A percentile compares a stretch with the other conserved stretches of the same genome.
Evolutionary conservation across 2,888 invertebrate genomes (phyloP).

Genomic region (Athetis lepigone): DNA sequence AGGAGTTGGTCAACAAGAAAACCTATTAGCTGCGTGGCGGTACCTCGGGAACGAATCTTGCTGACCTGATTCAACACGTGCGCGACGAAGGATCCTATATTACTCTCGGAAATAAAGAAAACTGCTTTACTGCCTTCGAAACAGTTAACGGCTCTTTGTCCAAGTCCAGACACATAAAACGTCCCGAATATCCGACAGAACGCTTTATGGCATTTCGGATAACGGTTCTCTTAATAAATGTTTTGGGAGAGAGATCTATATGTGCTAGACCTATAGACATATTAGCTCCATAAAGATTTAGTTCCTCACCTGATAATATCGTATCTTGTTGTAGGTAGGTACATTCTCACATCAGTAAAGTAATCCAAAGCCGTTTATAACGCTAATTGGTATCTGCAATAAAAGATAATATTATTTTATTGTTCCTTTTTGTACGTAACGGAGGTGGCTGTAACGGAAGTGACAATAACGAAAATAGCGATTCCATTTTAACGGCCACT

Average conservation of each 20-base stretch:
- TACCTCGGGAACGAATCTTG: constrained; percentile 53
- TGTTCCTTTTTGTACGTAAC: constrained; percentile 29
- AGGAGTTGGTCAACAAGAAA: constrained; percentile 21
- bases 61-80: constrained; percentile 82
- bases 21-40: constrained; percentile 27
- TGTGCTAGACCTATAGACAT: not conserved
- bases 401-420: constrained; percentile 50
- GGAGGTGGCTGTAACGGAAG: constrained; percentile 38
- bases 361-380: constrained; percentile 35
- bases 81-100: constrained; percentile 65
- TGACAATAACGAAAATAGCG: constrained; percentile 46
- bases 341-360: constrained; percentile 22
- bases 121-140: constrained; percentile 79
- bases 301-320: constrained; percentile 23
- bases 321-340: constrained; percentile 22
- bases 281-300: constrained; percentile 11
- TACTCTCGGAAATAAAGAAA: constrained; percentile 75
- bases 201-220: constrained; percentile 75
- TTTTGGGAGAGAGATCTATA: constrained; percentile 45
- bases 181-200: constrained; percentile 75
- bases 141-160: constrained; percentile 83
- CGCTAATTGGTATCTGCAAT: constrained; percentile 38
- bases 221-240: constrained; percentile 74
- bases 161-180: constrained; percentile 85
- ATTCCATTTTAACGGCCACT: constrained; percentile 34